Base-by-base conservation (phyloP, 2,888 invertebrate genomes). In the Drosophila diplacantha region DNA sequence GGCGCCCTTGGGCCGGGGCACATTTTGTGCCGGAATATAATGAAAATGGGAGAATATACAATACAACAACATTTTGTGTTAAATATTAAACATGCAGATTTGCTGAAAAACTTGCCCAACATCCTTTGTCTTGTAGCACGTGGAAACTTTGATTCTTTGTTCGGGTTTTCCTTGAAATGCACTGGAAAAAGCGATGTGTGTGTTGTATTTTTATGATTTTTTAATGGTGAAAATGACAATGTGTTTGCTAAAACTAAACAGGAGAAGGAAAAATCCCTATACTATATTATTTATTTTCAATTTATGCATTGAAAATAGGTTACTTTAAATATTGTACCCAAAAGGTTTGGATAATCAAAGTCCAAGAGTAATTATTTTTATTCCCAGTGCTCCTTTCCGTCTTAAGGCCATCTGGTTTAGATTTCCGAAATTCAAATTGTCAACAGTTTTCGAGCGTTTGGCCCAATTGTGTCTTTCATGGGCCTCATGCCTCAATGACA, bases 361-460 rank as follows among this genome's bases (percentile, higher is more conserved):
- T 26, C 26, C 6, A 26, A 6, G 8, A 8, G 6, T 26, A 3
- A 26, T 26, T 26, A 8, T 9, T 26, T 26, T 44, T 5, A 34
- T 7, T 41, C 16, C 1, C 24, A 22, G 39, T 41, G 41, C 35
- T 2, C 2, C 12, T 16, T 52, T 18, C 52, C 29, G 8, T 29
- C 8, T 18, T 18, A 1, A 29, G 35, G 18, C 43, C 58, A 58
- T 58, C 43, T 58, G 49, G 29, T n/a, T 26, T 34, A 41, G 39
- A 61, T 61, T 62, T 49, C 34, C 18, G 0, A 61, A 41, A 69
- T 74, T 80, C 50, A 76, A 72, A 69, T 60, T 80, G 81, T 77
- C 81, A 82, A 82, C 77, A 82, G 65, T 58, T 80, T 76, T 43
- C 43, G 32, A 64, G 44, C 44, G 34, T 60, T 69, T 72, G 77